Evolutionary conservation across 2,797 vertebrate species (phyloP), one percentile per base, ranked within the genome.

Genomic region (Pseudochromis fuscus): DNA sequence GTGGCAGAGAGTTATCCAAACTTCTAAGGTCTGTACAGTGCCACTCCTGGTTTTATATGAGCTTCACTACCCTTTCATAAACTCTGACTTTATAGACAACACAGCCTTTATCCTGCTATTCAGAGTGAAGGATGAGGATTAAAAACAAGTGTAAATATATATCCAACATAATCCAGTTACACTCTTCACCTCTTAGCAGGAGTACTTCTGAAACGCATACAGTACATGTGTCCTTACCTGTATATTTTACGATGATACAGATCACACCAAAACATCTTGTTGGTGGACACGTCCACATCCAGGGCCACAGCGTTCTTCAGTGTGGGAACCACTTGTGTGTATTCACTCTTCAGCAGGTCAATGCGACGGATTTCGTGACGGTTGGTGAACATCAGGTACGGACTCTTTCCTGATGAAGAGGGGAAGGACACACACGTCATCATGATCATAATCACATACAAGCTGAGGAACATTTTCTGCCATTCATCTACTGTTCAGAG

Each of bases 231-330:
- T 33, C 6, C 4, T 2, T 92, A 99, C 98, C 97, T 98, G 91
- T 98, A 98, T 90, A 99, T 99, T 89, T 97, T 97, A 38, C 94
- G 94, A 83, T 98, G 96, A 89, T 94, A 98, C 18, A 99, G 92
- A 89, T 99, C 98, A 89, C 97, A 98, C 98, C 98, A 99, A 72
- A 96, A 99, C 92, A 99, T 97, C 83, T 94, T 97, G 87, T 97
- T 98, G 72, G 95, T 95, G 82, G 95, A 95, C 58, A 99, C 98
- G 23, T 99, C 97, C 3, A 99, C 96, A 0, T 99, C 98, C 72
- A 99, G 92, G 0, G 98, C 97, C 87, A 99, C 97, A 0, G 98
- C 97, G 0, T 99, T 99, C 93, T 98, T 98, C 87, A 99, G 91
- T 62, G 96, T 96, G 66, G 97, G 95, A 16, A 97, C 96, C 86